A percentile compares a stretch with the other conserved stretches of the same genome.
Conservation (phyloP, 1,140 invertebrate genomes). For the Drosophila sp. region DNA sequence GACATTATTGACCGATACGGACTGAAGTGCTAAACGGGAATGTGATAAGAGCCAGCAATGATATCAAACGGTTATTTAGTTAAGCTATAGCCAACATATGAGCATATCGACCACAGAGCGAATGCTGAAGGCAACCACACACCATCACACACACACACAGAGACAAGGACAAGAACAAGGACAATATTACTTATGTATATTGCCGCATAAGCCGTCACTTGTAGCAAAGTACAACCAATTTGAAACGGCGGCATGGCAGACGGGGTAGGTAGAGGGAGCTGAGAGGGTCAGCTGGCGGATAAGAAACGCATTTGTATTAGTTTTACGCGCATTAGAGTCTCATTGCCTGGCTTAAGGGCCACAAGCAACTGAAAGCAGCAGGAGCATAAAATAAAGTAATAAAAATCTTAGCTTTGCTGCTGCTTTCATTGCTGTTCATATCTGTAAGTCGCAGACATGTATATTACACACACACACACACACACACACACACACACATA, state of each 20-base stretch:
- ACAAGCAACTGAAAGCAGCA: slow-evolving; percentile 49
- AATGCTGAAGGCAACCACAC: slow-evolving; percentile 18
- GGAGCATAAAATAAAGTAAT: slow-evolving; percentile 82
- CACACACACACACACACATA: slow-evolving; percentile 26
- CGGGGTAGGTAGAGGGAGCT: background rate
- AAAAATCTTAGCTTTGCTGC: slow-evolving; percentile 74
- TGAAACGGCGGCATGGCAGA: slow-evolving; percentile 48
- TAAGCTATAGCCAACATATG: slow-evolving; percentile 63
- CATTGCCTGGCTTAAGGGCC: slow-evolving; percentile 76
- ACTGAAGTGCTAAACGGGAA: slow-evolving; percentile 68
- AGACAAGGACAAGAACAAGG: slow-evolving; percentile 34
- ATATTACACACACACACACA: slow-evolving; percentile 21
- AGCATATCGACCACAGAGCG: slow-evolving; percentile 34
- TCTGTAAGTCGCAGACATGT: slow-evolving; percentile 73
- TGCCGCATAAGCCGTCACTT: slow-evolving; percentile 80
- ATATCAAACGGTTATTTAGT: slow-evolving; percentile 80
- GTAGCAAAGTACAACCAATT: slow-evolving; percentile 80
- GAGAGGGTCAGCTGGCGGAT: slow-evolving; percentile 50
- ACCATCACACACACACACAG: background rate
- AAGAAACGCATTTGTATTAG: slow-evolving; percentile 83
- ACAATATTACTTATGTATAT: slow-evolving; percentile 83
- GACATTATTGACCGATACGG: slow-evolving; percentile 40
- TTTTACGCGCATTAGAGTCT: slow-evolving; percentile 83
- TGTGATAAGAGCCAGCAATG: slow-evolving; percentile 73
- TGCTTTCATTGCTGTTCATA: slow-evolving; percentile 47